These are phyloP conservation scores for Phymatocera aterrima DNA, from an alignment of 2,888 invertebrate species.

Conservation along the genomic window DNA sequence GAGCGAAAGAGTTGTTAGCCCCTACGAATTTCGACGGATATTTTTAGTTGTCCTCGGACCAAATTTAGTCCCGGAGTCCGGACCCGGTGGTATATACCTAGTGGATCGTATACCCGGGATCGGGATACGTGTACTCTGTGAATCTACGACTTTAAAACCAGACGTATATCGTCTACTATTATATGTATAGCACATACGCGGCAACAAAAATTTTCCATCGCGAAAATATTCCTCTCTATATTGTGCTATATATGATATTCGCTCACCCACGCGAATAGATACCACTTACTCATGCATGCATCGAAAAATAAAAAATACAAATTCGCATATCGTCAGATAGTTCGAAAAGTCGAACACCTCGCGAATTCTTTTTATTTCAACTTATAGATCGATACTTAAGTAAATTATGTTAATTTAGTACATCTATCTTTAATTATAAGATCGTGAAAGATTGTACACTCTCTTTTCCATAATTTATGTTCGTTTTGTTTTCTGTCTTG, in stretches of 20 bases:
- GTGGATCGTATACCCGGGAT: slow-evolving; percentile 70
- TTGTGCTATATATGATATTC: no score
- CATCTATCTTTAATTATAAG: no score
- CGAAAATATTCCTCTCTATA: not conserved
- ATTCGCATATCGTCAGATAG: no score
- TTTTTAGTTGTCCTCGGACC: slow-evolving; percentile 71
- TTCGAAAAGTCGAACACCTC: not conserved
- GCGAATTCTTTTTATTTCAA: not conserved
- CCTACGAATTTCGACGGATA: slow-evolving; percentile 57
- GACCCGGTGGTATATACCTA: no score
- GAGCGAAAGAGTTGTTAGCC: slow-evolving; percentile 56
- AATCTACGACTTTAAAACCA: not conserved
- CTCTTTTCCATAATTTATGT: no score
- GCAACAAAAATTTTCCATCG: slow-evolving; percentile 9
- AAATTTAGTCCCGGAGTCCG: slow-evolving; percentile 73
- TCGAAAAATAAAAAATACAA: not conserved
- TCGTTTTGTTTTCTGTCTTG: no score
- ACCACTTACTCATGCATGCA: not conserved
- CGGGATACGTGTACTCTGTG: not conserved
- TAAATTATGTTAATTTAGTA: not conserved
- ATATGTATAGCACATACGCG: not conserved
- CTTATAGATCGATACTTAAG: not conserved
- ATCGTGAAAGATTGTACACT: not conserved
- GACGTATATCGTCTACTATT: slow-evolving; percentile 17
- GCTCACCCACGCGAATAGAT: not conserved